These are phyloP conservation scores for Vulpes ferrilata DNA, from an alignment of 2,113 vertebrate genomes.

Conservation along the genomic window DNA sequence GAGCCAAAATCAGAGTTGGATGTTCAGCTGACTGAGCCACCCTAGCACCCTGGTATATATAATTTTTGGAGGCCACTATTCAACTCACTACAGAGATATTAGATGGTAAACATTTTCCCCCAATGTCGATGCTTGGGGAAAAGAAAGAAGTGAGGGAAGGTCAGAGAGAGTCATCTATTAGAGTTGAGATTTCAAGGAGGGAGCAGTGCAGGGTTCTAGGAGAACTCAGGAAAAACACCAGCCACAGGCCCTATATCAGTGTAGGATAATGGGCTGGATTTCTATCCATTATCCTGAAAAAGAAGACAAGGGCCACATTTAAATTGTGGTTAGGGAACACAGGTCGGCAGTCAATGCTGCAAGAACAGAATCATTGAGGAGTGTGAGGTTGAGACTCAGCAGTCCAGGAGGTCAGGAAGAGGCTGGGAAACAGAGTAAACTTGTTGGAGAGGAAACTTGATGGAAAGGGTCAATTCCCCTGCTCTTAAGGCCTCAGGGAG, in stretches of 20 bases:
- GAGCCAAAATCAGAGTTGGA: too few species aligned
- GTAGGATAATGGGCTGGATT: neutral
- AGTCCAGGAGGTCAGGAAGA: slow-evolving; percentile 30
- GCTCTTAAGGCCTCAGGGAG: neutral
- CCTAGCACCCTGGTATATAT: neutral
- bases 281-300: slow-evolving; percentile 28
- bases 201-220: neutral
- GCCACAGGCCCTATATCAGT: neutral
- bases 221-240: slow-evolving; percentile 33
- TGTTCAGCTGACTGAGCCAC: too few species aligned
- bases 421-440: neutral
- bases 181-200: slow-evolving; percentile 32
- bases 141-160: neutral
- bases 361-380: slow-evolving; percentile 50
- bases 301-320: slow-evolving; percentile 14
- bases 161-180: neutral
- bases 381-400: slow-evolving; percentile 27
- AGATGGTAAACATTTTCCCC: neutral
- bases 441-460: neutral
- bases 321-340: slow-evolving; percentile 30
- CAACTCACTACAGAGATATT: neutral
- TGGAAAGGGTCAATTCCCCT: neutral
- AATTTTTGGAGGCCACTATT: neutral
- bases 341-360: slow-evolving; percentile 14
- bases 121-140: neutral